These are phyloP conservation scores for Orchestes rusci DNA, from an alignment of 2,888 invertebrate species.

Conservation along the genomic window DNA sequence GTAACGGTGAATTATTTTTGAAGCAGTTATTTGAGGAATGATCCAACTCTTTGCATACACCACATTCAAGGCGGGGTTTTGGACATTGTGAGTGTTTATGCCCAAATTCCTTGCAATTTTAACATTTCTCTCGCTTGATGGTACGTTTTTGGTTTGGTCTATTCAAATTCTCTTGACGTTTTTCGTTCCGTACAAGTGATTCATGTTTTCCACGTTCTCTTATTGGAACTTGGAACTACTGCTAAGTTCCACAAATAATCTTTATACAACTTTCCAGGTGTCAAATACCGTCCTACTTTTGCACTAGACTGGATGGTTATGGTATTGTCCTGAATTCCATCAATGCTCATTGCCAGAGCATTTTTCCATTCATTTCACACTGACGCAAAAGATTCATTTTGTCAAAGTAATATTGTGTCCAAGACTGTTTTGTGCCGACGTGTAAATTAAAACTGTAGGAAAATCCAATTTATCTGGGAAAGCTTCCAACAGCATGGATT, in stretches of 20 bases:
- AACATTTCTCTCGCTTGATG: not conserved
- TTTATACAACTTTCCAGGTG: constrained; percentile 3
- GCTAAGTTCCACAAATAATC: constrained; percentile 2
- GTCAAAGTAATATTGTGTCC: not conserved
- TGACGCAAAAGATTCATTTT: not conserved
- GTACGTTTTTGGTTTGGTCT: not conserved
- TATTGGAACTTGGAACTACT: not conserved
- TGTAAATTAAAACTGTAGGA: too few relatives aligned
- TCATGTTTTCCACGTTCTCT: not conserved
- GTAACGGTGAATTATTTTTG: too few relatives aligned
- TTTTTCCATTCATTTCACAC: constrained; percentile 16
- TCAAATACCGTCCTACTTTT: constrained; percentile 9
- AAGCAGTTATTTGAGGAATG: not conserved
- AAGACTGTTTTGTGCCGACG: not conserved
- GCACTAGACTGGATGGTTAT: constrained; percentile 17
- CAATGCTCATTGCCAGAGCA: constrained; percentile 22
- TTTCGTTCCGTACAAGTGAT: not conserved
- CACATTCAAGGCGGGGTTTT: constrained; percentile 4
- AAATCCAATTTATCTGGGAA: too few relatives aligned
- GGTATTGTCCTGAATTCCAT: constrained; percentile 27
- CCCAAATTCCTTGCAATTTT: constrained; percentile 1
- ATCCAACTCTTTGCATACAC: constrained; percentile 7
- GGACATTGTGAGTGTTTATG: constrained; percentile 2
- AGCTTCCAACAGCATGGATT: too few relatives aligned
- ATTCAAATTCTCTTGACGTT: not conserved